Evolutionary conservation across 1,140 invertebrate species (phyloP), one percentile per base, ranked within the genome.

Genomic region (Meloidogyne floridensis): DNA sequence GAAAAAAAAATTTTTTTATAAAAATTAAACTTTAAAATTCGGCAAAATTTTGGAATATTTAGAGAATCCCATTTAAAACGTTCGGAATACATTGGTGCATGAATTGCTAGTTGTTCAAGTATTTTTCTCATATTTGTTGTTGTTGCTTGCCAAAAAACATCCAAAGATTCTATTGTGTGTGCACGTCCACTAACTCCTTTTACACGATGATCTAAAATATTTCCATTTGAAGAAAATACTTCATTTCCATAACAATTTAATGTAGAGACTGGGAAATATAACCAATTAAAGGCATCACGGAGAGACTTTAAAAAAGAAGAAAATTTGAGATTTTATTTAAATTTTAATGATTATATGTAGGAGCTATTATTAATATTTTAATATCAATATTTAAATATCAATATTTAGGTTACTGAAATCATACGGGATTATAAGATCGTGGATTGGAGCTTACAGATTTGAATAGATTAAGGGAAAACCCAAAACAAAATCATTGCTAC

Each of bases 81-180:
- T n/a, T 80, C 80, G 18, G 54, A 53, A 59, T 6, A 20, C 32
- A 65, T 54, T 56, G 54, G 54, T 51, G 81, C 81, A 59, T 82
- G 80, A 32, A 82, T 72, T 18, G 77, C 81, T 13, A 82, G 59
- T 75, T 82, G 81, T 51, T 79, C 18, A n/a, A 82, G 81, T 18
- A 82, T 82, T 81, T 82, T 82, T 54, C 77, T 80, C 71, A 73
- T 73, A 72, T 82, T 82, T 65, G 70, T 11, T n/a, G 81, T 82
- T 15, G 81, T 74, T 9, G 81, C 81, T 42, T 78, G 54, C 81
- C 81, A 82, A 70, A 82, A 82, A 10, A 65, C 79, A 32, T 82
- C 81, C 32, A 82, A 47, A 8, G 81, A 82, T 51, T 80, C 75
- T 7, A 75, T 43, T 7, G 32, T 82, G 51, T 82, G 81, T 54